Evolutionary conservation across 2,797 vertebrate genomes (phyloP), one percentile per base, ranked within the genome.

Genomic region (Tamandua tetradactyla): DNA sequence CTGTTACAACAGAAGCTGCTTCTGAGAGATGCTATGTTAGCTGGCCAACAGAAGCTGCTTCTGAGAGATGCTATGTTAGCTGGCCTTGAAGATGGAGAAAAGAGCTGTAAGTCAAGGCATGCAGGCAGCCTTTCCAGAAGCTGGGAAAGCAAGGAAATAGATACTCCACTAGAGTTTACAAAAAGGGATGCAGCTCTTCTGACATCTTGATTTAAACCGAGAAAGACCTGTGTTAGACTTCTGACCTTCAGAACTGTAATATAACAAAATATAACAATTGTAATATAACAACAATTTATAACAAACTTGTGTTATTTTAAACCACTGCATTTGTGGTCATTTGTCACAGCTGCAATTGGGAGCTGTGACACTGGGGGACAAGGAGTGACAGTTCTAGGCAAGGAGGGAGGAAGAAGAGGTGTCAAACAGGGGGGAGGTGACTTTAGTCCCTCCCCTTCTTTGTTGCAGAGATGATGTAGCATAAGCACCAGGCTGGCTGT

Each of bases 321-420:
- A 30, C 44, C 52, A 44, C 49, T 61, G 81, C 30, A 74, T 52
- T 12, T 82, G 22, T 57, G 17, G 22, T 74, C 42, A 91, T 52
- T 92, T 85, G 23, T 71, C 88, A 87, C 1, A 82, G 52, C 30
- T 86, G 10, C 62, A 75, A 57, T 4, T 88, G 72, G 87, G 95
- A 94, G 82, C 57, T n/a, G 37, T 90, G 52, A 37, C 49, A 81
- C 13, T 47, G 32, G 12, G 23, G 9, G 27, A 69, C 55, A 84
- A 68, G 61, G 79, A 76, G 17, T 42, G 44, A 44, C 55, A 8
- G 47, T 37, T 69, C 76, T 3, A 64, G 32, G 64, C 27, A 66
- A 71, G 64, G 17, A 40, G 17, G 6, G 30, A 55, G 22, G 25
- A 93, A 40, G 17, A 61, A 47, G 35, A 61, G 12, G 7, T 9